Evolutionary conservation across 2,797 vertebrate genomes (phyloP).

Genomic region (Thamnophis elegans): DNA sequence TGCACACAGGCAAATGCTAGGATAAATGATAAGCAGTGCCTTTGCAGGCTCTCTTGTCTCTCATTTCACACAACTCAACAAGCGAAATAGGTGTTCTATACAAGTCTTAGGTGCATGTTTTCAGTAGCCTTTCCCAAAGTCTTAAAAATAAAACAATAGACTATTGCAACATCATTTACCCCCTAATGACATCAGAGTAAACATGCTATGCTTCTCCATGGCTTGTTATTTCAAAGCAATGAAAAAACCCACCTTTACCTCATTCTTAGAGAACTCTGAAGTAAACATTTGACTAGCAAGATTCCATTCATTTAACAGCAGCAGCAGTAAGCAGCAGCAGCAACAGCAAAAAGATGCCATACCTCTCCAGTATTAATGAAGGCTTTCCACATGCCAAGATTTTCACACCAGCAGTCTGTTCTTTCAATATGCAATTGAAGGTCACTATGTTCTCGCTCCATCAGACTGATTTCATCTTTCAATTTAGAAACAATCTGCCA

Average conservation of each 20-base stretch:
- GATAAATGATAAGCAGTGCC: neutral
- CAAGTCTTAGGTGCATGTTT: neutral
- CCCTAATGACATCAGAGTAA: neutral
- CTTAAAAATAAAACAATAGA: neutral
- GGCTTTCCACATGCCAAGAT: slow-evolving; percentile 92
- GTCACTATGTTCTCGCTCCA: slow-evolving; percentile 92
- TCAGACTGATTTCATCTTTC: slow-evolving; percentile 91
- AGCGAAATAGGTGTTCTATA: neutral
- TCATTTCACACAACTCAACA: neutral
- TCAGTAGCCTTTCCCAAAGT: neutral
- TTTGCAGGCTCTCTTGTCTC: neutral
- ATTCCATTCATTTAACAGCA: neutral
- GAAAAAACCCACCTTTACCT: no score
- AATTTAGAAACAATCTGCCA: slow-evolving; percentile 88
- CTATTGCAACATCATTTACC: neutral
- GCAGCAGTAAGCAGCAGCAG: no score
- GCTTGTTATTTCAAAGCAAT: neutral
- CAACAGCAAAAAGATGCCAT: neutral
- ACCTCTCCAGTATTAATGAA: slow-evolving; percentile 86
- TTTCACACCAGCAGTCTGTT: slow-evolving; percentile 98
- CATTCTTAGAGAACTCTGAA: neutral
- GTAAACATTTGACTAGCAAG: neutral
- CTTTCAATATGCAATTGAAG: slow-evolving; percentile 91
- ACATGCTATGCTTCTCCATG: neutral
- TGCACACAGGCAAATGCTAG: neutral